These are phyloP conservation scores for Bombyx mori DNA, from an alignment of 1,140 invertebrate genomes.

Conservation along the genomic window DNA sequence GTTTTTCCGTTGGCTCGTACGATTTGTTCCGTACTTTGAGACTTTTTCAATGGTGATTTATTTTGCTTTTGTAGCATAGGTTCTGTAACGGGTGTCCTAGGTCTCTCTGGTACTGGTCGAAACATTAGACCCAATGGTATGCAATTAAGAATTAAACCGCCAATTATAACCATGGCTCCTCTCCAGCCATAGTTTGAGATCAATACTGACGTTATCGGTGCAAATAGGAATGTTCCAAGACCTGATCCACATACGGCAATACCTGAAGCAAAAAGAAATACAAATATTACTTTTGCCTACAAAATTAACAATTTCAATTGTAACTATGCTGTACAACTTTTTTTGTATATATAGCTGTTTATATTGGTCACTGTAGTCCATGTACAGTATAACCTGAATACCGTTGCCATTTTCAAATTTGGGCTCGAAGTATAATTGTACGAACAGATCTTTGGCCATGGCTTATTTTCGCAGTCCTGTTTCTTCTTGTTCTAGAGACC, in stretches of 20 bases:
- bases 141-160: slow-evolving; percentile 86
- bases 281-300: too few relatives aligned
- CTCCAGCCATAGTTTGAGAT: slow-evolving; percentile 78
- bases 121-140: slow-evolving; percentile 89
- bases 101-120: slow-evolving; percentile 71
- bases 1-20: slow-evolving; percentile 51
- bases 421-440: too few relatives aligned
- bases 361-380: too few relatives aligned
- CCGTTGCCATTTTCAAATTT: too few relatives aligned
- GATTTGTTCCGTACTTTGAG: slow-evolving; percentile 71
- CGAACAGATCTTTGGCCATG: too few relatives aligned
- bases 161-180: slow-evolving; percentile 84
- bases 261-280: slow-evolving; percentile 35
- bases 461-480: too few relatives aligned
- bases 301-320: too few relatives aligned
- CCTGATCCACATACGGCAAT: slow-evolving; percentile 96
- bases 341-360: too few relatives aligned
- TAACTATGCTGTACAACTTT: too few relatives aligned
- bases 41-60: slow-evolving; percentile 63
- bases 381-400: too few relatives aligned
- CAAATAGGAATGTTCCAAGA: slow-evolving; percentile 87
- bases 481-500: too few relatives aligned
- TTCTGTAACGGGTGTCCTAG: slow-evolving; percentile 52
- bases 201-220: slow-evolving; percentile 81
- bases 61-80: slow-evolving; percentile 51